phyloP scores from a whole-genome alignment of 2,888 invertebrate genomes.

The Meganola albula region DNA sequence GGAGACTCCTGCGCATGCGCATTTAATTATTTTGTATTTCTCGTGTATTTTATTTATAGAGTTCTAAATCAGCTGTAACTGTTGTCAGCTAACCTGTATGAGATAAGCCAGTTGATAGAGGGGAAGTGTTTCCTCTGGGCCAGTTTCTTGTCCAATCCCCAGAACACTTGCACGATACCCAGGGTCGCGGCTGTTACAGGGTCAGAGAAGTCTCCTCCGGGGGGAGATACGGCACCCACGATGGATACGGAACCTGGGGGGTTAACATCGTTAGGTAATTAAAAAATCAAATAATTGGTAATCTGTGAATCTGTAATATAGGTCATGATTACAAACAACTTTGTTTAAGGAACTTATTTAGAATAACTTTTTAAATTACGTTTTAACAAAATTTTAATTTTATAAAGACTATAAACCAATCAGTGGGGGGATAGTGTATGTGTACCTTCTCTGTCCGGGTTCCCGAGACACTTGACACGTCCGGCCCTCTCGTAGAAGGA shows the following conservation, averaged over 20 bases:
- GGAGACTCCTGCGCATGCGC: too few relatives aligned
- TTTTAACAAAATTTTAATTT: too few relatives aligned
- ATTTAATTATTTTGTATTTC: too few relatives aligned
- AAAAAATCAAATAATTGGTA: too few relatives aligned
- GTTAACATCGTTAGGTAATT: neutral
- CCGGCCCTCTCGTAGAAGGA: constrained; percentile 99
- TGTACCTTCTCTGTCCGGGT: constrained; percentile 94
- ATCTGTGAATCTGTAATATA: too few relatives aligned
- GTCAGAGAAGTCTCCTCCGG: constrained; percentile 99
- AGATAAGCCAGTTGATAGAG: constrained; percentile 99
- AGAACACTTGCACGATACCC: constrained; percentile 99
- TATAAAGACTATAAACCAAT: too few relatives aligned
- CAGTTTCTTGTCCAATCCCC: constrained; percentile 99
- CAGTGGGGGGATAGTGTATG: neutral
- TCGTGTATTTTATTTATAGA: too few relatives aligned
- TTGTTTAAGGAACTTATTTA: too few relatives aligned
- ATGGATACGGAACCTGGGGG: constrained; percentile 94
- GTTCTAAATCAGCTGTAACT: too few relatives aligned
- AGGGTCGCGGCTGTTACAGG: constrained; percentile 99
- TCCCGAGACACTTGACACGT: constrained; percentile 96
- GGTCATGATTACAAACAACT: too few relatives aligned
- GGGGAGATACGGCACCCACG: constrained; percentile 99
- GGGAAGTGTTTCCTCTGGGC: constrained; percentile 99
- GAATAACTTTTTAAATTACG: too few relatives aligned
- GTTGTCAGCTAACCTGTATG: constrained; percentile 80